Evolutionary conservation across 2,113 vertebrate genomes (phyloP).

Genomic region (Lagopus muta): DNA sequence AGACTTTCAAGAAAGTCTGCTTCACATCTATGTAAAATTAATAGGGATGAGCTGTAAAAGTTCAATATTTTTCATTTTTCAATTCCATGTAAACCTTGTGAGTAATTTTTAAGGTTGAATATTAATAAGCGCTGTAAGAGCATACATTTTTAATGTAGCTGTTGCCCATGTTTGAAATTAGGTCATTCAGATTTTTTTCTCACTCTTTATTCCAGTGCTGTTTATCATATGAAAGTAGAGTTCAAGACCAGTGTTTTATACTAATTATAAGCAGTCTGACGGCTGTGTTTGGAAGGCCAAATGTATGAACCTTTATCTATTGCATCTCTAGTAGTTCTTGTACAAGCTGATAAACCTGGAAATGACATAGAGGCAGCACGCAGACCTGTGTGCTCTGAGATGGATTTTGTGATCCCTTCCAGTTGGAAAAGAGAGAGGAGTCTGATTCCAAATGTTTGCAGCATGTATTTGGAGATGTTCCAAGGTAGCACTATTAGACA

Average conservation of each 20-base stretch:
- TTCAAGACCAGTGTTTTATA: conserved; percentile 8
- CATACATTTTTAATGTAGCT: conserved; percentile 68
- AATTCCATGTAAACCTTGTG: neutral
- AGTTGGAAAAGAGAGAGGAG: conserved; percentile 21
- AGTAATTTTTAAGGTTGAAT: conserved; percentile 25
- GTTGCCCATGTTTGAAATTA: conserved; percentile 54
- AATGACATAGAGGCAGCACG: neutral
- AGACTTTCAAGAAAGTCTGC: neutral
- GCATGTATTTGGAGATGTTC: neutral
- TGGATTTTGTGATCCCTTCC: neutral
- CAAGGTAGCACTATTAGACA: neutral
- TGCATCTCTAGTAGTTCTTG: neutral
- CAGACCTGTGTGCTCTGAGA: neutral
- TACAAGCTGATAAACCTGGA: neutral
- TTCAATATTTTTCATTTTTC: neutral
- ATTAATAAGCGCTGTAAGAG: conserved; percentile 24
- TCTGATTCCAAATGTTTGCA: neutral
- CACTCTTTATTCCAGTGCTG: conserved; percentile 10
- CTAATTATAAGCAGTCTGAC: neutral
- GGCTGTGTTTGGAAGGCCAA: conserved; percentile 19
- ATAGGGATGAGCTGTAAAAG: neutral
- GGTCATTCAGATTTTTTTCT: conserved; percentile 51
- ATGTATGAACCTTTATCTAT: neutral
- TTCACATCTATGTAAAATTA: neutral
- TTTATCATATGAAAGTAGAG: neutral